These are phyloP conservation scores for Chitala chitala DNA, from an alignment of 2,113 vertebrate genomes.

Conservation along the genomic window DNA sequence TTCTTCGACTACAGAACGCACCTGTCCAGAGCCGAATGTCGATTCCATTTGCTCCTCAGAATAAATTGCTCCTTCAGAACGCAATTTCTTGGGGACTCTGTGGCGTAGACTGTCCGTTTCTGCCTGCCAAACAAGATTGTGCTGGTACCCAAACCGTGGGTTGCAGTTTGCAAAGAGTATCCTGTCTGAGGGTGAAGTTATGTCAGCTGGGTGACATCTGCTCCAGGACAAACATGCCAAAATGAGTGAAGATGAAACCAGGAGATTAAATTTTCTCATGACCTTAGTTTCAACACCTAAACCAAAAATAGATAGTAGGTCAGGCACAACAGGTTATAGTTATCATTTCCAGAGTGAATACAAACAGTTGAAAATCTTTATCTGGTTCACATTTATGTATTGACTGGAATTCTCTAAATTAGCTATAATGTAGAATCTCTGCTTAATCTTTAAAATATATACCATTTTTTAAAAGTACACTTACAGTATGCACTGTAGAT, in stretches of 20 bases:
- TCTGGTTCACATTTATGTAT: not conserved
- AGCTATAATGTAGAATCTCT: not conserved
- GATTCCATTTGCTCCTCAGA: not conserved
- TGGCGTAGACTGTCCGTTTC: not conserved
- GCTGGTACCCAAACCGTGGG: not conserved
- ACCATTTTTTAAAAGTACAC: not conserved
- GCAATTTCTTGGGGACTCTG: not conserved
- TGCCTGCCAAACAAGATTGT: not conserved
- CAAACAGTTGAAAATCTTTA: not conserved
- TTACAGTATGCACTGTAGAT: not conserved
- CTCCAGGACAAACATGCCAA: conserved; percentile 6
- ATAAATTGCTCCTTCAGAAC: not conserved
- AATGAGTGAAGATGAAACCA: conserved; percentile 21
- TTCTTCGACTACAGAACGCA: conserved; percentile 20
- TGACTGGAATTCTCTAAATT: not conserved
- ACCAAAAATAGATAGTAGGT: not conserved
- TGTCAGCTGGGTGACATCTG: conserved; percentile 23
- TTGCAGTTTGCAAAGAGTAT: not conserved
- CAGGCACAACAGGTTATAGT: not conserved
- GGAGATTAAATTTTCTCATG: conserved; percentile 20
- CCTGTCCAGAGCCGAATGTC: conserved; percentile 18
- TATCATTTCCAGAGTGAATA: not conserved
- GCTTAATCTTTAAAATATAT: not conserved
- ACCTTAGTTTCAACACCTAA: not conserved
- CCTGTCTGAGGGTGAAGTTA: not conserved